phyloP scores from a whole-genome alignment of 2,797 vertebrate species.

The Eulemur rubriventer region DNA sequence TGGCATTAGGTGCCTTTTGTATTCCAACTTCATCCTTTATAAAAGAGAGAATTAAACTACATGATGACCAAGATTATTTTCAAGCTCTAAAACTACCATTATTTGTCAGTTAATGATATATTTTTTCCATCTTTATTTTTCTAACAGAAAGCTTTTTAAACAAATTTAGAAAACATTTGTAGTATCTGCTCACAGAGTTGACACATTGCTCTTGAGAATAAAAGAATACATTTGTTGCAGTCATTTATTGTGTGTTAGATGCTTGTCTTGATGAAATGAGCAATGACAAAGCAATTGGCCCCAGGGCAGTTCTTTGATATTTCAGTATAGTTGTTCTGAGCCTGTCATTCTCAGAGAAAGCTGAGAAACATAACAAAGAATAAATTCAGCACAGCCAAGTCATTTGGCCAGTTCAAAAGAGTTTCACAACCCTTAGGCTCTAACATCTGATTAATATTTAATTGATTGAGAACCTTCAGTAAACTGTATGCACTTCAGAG shows the following conservation, averaged over 20 bases:
- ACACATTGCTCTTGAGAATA: not conserved
- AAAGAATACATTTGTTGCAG: not conserved
- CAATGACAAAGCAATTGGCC: not conserved
- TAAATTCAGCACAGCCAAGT: not conserved
- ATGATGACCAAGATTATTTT: not conserved
- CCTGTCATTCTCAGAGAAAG: not conserved
- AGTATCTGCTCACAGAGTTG: not conserved
- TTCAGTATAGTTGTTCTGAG: slow-evolving; percentile 6
- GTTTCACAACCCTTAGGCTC: not conserved
- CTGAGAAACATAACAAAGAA: not conserved
- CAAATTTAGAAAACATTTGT: not conserved
- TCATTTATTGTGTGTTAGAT: not conserved
- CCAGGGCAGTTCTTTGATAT: not conserved
- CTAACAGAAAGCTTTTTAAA: not conserved
- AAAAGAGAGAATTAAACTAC: not conserved
- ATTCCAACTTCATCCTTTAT: not conserved
- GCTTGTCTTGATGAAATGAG: slow-evolving; percentile 9
- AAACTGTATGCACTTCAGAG: not conserved
- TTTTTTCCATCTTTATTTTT: slow-evolving; percentile 2
- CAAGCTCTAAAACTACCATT: not conserved
- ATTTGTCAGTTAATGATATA: not conserved
- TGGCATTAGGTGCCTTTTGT: not conserved
- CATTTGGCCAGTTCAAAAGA: not conserved
- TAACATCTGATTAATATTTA: slow-evolving; percentile 30
- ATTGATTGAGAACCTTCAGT: not conserved